These are phyloP conservation scores for Pangasius larnaudii DNA, from an alignment of 2,797 vertebrate genomes.

Conservation along the genomic window DNA sequence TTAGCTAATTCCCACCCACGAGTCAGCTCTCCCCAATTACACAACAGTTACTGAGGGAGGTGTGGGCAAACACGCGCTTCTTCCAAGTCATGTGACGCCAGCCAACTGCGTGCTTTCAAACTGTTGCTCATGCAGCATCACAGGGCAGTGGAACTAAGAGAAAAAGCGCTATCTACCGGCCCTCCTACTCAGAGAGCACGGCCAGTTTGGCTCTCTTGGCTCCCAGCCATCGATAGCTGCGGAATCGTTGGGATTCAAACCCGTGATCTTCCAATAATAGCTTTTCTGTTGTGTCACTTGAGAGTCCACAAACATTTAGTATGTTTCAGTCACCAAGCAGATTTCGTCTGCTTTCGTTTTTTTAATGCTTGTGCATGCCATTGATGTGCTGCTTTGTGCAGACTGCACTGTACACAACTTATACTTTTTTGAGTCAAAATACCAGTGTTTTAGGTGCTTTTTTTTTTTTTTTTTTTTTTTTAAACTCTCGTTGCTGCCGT, in stretches of 20 bases:
- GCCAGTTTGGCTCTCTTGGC: background rate
- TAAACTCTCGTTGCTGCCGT: no score
- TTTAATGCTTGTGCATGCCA: background rate
- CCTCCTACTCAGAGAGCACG: no score
- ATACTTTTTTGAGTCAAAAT: background rate
- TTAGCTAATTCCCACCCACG: background rate
- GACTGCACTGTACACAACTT: background rate
- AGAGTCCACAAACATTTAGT: background rate
- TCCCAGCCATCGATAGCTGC: background rate
- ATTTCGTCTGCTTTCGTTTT: background rate
- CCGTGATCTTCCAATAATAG: no score
- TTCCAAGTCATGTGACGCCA: background rate
- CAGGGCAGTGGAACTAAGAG: background rate
- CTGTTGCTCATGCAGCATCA: background rate
- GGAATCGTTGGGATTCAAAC: background rate
- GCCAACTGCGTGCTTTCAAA: background rate
- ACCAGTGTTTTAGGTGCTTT: background rate
- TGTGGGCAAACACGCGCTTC: background rate
- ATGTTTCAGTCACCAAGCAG: background rate
- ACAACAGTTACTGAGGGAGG: background rate
- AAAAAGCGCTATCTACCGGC: background rate
- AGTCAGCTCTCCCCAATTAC: background rate
- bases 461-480: no score
- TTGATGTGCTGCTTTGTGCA: background rate
- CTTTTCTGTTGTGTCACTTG: no score